A percentile compares a stretch with the other conserved stretches of the same genome.
Conservation (phyloP, 1,140 invertebrate species). For the Aphelinus atriplicis region DNA sequence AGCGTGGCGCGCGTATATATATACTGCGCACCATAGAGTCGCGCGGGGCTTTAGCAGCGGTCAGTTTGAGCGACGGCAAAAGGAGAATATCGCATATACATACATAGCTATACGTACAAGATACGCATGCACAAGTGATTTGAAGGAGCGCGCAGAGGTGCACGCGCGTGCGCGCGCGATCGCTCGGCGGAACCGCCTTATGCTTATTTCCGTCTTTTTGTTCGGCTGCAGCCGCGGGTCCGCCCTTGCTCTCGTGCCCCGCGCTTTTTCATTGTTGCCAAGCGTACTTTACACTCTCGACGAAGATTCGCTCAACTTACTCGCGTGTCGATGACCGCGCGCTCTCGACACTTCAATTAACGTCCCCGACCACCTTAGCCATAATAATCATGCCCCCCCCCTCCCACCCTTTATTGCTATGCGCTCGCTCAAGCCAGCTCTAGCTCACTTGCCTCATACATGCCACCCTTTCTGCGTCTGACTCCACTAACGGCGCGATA, state of each 20-base stretch:
- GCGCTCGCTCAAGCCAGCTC: too few relatives aligned
- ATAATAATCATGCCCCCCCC: neutral
- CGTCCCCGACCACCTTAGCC: neutral
- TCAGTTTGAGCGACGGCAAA: neutral
- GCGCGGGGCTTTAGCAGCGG: too few relatives aligned
- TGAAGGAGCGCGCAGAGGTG: constrained; percentile 46
- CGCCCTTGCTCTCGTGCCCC: constrained; percentile 16
- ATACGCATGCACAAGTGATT: neutral
- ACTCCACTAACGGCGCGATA: too few relatives aligned
- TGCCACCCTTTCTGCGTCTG: too few relatives aligned
- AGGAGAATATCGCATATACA: neutral
- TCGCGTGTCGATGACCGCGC: constrained; percentile 16
- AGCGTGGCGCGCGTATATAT: too few relatives aligned
- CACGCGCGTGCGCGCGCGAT: constrained; percentile 40
- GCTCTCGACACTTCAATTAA: constrained; percentile 26
- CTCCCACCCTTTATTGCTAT: neutral
- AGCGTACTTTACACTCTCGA: neutral
- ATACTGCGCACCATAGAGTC: too few relatives aligned
- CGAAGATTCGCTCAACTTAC: neutral
- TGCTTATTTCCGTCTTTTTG: constrained; percentile 59
- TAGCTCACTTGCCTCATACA: too few relatives aligned
- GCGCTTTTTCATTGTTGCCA: constrained; percentile 23
- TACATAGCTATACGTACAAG: neutral
- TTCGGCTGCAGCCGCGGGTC: neutral
- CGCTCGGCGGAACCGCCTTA: constrained; percentile 51